Evolutionary conservation across 2,888 invertebrate species (phyloP).

Genomic region (Emesis furor): DNA sequence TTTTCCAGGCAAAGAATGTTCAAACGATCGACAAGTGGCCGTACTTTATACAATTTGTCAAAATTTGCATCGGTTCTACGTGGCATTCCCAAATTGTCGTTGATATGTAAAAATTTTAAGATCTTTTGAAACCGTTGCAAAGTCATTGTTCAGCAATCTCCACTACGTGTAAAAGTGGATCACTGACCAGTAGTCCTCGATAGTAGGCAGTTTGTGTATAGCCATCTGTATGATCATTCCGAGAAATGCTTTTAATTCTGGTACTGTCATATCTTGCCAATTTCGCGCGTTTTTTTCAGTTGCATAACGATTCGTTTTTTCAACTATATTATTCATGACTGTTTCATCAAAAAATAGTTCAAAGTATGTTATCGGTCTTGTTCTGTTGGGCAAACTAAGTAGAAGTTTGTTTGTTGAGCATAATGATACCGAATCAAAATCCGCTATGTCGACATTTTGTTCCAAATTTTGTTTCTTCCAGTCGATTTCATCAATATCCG

Average conservation of each 20-base stretch:
- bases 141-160: not conserved
- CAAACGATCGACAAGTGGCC: no score
- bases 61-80: no score
- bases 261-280: not conserved
- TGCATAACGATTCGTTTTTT: not conserved
- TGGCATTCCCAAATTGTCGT: not conserved
- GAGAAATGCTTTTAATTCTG: not conserved
- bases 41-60: no score
- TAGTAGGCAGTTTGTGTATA: not conserved
- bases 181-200: slow-evolving; percentile 4
- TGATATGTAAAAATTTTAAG: not conserved
- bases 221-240: not conserved
- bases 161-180: not conserved
- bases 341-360: slow-evolving; percentile 8
- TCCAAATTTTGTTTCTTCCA: slow-evolving; percentile 35
- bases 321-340: not conserved
- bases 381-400: slow-evolving; percentile 30
- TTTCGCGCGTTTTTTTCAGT: not conserved
- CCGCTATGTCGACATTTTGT: not conserved
- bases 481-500: slow-evolving; percentile 31
- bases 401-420: no score
- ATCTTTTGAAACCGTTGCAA: not conserved
- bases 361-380: slow-evolving; percentile 4
- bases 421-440: not conserved
- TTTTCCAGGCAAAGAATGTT: no score